phyloP scores from a whole-genome alignment of 2,888 invertebrate genomes.

The Tipula lateralis region DNA sequence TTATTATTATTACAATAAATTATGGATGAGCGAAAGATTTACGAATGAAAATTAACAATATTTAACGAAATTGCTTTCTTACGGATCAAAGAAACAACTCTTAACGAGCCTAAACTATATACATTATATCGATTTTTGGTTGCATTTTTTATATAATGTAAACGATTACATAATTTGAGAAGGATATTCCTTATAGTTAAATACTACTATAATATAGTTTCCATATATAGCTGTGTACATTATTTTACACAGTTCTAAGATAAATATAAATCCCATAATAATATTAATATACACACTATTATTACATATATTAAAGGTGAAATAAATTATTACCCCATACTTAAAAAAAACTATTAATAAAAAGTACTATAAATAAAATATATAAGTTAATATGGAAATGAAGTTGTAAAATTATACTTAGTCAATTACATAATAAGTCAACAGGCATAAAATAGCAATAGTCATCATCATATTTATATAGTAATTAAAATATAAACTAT shows the following conservation, averaged over 20 bases:
- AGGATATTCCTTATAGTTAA: not conserved
- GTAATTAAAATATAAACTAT: not conserved
- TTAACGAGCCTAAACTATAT: not conserved
- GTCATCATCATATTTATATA: not conserved
- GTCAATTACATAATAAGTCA: not conserved
- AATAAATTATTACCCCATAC: not conserved
- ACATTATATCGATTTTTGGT: not conserved
- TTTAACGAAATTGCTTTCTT: not conserved
- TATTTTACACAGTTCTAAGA: not conserved
- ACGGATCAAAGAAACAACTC: not conserved
- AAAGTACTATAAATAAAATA: not conserved
- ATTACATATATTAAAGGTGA: too few relatives aligned
- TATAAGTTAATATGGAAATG: not conserved
- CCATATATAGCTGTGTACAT: not conserved
- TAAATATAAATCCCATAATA: not conserved
- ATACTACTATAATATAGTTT: not conserved
- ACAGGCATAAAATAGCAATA: slow-evolving; percentile 6
- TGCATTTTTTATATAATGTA: slow-evolving; percentile 4
- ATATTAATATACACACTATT: not conserved
- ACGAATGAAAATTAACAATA: not conserved
- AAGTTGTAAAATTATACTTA: slow-evolving; percentile 5
- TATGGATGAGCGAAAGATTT: not conserved
- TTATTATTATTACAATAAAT: not conserved
- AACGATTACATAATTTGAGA: not conserved
- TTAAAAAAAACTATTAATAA: not conserved